Conservation (phyloP, 2,113 vertebrate species). For the Galemys pyrenaicus region DNA sequence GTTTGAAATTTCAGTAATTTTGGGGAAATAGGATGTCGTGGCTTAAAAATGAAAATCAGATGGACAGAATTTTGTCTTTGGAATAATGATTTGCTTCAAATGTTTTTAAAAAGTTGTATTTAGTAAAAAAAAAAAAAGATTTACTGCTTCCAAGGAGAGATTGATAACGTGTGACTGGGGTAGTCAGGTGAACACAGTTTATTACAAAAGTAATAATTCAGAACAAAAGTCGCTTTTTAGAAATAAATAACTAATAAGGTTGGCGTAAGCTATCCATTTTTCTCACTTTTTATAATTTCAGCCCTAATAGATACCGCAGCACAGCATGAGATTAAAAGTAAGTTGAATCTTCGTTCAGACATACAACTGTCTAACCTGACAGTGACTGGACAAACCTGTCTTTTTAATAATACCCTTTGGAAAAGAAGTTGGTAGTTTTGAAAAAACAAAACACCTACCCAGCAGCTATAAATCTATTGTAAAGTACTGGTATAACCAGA, state of each 20-base stretch:
- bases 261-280: neutral
- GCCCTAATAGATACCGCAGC: neutral
- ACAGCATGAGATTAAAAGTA: neutral
- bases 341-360: neutral
- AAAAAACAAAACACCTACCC: accelerated
- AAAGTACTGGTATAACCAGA: neutral
- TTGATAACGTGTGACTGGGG: neutral
- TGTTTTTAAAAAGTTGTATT: neutral
- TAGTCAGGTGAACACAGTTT: neutral
- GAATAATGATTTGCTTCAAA: neutral
- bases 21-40: neutral
- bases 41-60: neutral
- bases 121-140: neutral
- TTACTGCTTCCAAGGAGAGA: neutral
- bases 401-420: neutral
- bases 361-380: neutral
- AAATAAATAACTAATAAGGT: neutral
- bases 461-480: neutral
- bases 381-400: neutral
- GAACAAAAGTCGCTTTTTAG: conserved; percentile 15
- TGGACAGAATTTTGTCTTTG: neutral
- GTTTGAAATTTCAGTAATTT: neutral
- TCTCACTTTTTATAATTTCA: neutral
- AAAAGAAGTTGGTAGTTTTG: neutral
- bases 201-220: neutral